Evolutionary conservation across 2,888 invertebrate species (phyloP).

Genomic region (Crematogaster levior): DNA sequence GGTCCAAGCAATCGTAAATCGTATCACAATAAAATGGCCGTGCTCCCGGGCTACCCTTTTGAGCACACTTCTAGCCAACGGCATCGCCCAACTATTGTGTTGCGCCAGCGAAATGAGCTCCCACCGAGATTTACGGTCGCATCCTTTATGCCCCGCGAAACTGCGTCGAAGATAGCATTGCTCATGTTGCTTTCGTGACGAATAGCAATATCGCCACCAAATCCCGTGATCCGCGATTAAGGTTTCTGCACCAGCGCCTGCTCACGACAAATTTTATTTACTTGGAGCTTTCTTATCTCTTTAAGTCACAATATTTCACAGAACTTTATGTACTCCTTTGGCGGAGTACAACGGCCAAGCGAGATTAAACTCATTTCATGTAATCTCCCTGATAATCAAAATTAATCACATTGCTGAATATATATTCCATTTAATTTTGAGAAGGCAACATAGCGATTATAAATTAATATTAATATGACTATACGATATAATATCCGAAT

Average conservation of each 20-base stretch:
- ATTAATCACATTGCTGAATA: conserved; percentile 2
- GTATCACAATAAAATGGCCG: conserved; percentile 78
- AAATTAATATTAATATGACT: too few species aligned
- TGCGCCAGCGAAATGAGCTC: conserved; percentile 79
- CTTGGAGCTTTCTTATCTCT: conserved; percentile 11
- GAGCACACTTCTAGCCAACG: conserved; percentile 55
- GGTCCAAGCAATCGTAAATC: conserved; percentile 79
- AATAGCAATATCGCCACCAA: conserved; percentile 66
- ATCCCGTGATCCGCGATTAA: conserved; percentile 68
- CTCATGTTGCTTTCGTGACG: conserved; percentile 62
- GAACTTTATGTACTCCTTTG: neutral
- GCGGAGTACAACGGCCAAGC: neutral
- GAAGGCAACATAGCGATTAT: neutral
- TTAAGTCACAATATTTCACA: conserved; percentile 23
- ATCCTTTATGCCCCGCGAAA: conserved; percentile 72
- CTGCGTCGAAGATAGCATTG: conserved; percentile 62
- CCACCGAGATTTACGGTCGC: conserved; percentile 75
- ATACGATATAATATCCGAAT: neutral
- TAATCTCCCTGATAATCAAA: neutral
- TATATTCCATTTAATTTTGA: conserved; percentile 1
- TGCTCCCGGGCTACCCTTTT: conserved; percentile 61
- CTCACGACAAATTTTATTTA: conserved; percentile 35
- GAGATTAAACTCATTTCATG: conserved; percentile 10
- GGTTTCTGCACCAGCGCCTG: conserved; percentile 48
- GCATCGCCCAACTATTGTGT: conserved; percentile 78